phyloP scores from a whole-genome alignment of 2,113 vertebrate genomes.

The Dolichallabes microphthalmus region DNA sequence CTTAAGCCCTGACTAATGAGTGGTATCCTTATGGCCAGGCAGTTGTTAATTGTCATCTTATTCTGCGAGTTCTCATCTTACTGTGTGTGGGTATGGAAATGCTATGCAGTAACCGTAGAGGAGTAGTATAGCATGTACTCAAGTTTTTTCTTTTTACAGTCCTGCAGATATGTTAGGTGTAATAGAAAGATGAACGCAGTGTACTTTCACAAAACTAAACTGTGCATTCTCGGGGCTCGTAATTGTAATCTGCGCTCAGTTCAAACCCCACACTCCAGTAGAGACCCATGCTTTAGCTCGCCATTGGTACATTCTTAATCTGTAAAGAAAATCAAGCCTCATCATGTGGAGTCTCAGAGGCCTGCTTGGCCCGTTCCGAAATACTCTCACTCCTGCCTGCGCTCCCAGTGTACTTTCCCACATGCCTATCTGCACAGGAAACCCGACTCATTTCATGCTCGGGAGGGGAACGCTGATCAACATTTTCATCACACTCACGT shows the following conservation, averaged over 20 bases:
- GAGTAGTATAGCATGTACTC: too few relatives aligned
- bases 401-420: slow-evolving; percentile 45
- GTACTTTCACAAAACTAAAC: neutral
- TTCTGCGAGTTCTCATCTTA: too few relatives aligned
- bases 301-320: neutral
- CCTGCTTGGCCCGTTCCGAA: neutral
- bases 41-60: too few relatives aligned
- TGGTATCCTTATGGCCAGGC: too few relatives aligned
- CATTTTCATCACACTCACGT: slow-evolving; percentile 49
- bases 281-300: neutral
- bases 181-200: neutral
- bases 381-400: neutral
- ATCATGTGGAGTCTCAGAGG: neutral
- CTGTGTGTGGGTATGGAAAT: too few relatives aligned
- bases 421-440: slow-evolving; percentile 56
- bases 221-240: too few relatives aligned
- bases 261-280: neutral
- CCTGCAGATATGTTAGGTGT: neutral
- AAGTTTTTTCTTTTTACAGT: neutral
- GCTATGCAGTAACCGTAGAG: too few relatives aligned
- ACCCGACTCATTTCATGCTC: slow-evolving; percentile 51
- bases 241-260: neutral
- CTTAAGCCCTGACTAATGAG: too few relatives aligned
- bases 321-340: neutral
- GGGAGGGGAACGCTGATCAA: slow-evolving; percentile 40